phyloP scores from a whole-genome alignment of 2,113 vertebrate species.

The Chelonoidis abingdonii region DNA sequence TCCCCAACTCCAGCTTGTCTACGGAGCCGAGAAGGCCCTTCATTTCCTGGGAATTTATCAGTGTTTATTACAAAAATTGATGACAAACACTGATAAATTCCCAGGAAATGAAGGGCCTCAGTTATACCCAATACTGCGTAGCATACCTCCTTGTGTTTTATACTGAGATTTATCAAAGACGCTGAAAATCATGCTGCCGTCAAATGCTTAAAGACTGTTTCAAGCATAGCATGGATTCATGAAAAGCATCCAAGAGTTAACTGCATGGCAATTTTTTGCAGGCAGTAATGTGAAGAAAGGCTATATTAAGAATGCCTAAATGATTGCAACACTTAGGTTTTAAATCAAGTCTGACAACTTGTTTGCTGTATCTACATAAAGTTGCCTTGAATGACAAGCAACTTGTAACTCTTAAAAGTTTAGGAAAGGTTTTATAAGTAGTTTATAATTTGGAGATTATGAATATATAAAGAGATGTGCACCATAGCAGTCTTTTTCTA shows the following conservation, averaged over 20 bases:
- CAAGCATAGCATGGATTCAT: not conserved
- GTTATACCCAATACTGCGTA: not conserved
- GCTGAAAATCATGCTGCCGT: accelerated
- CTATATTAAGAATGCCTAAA: not conserved
- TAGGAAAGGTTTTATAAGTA: not conserved
- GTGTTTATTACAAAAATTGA: no score
- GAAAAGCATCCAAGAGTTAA: not conserved
- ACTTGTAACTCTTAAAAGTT: not conserved
- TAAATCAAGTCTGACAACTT: not conserved
- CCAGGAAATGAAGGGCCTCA: not conserved
- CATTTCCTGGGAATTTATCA: not conserved
- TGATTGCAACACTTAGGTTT: not conserved
- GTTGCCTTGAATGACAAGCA: not conserved
- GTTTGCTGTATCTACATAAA: not conserved
- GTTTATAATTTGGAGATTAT: not conserved
- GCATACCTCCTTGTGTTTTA: not conserved
- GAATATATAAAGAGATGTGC: not conserved
- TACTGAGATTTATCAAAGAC: not conserved
- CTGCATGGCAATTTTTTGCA: accelerated
- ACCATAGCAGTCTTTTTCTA: not conserved
- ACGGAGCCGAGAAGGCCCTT: not conserved
- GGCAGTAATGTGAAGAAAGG: not conserved
- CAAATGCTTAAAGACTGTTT: not conserved
- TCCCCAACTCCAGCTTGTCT: not conserved
- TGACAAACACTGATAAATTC: not conserved